Conservation (phyloP, 2,797 vertebrate species). For the Poeciliopsis presidionis region DNA sequence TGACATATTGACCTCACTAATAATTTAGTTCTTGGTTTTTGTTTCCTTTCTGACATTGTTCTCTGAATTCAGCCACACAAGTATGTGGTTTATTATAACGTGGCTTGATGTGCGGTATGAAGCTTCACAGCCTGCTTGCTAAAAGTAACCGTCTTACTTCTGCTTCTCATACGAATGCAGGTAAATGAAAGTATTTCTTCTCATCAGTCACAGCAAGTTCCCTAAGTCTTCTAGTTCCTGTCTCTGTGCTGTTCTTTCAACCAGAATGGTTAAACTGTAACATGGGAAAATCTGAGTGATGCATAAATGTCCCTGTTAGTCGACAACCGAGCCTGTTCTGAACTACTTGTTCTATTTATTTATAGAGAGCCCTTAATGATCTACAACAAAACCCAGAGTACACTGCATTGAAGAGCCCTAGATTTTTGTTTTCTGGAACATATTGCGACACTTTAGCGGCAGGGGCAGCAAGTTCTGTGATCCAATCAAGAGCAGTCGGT, state of each 20-base stretch:
- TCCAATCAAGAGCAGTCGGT: constrained; percentile 67
- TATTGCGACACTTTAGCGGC: constrained; percentile 64
- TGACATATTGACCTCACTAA: not conserved
- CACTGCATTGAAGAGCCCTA: constrained; percentile 71
- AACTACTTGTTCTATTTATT: constrained; percentile 70
- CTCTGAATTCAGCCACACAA: constrained; percentile 1
- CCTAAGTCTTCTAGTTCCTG: constrained; percentile 12
- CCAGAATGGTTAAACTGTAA: not conserved
- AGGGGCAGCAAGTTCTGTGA: constrained; percentile 63
- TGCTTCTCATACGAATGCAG: constrained; percentile 1
- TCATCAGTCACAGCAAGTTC: not conserved
- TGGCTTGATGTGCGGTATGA: constrained; percentile 8
- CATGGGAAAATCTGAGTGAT: constrained; percentile 10
- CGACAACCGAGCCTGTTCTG: constrained; percentile 31
- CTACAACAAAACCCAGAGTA: constrained; percentile 61
- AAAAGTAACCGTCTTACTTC: not conserved
- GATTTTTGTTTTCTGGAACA: constrained; percentile 64
- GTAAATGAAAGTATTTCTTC: constrained; percentile 3
- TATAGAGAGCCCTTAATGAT: constrained; percentile 75
- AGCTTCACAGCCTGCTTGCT: not conserved
- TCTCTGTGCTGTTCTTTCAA: not conserved
- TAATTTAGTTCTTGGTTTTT: not conserved
- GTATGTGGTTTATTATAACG: constrained; percentile 19
- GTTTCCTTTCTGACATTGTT: not conserved
- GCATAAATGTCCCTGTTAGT: constrained; percentile 18